A percentile compares a stretch with the other conserved stretches of the same genome.
These are phyloP conservation scores for Tridacna crocea DNA, from an alignment of 2,888 invertebrate genomes.

Conservation along the genomic window DNA sequence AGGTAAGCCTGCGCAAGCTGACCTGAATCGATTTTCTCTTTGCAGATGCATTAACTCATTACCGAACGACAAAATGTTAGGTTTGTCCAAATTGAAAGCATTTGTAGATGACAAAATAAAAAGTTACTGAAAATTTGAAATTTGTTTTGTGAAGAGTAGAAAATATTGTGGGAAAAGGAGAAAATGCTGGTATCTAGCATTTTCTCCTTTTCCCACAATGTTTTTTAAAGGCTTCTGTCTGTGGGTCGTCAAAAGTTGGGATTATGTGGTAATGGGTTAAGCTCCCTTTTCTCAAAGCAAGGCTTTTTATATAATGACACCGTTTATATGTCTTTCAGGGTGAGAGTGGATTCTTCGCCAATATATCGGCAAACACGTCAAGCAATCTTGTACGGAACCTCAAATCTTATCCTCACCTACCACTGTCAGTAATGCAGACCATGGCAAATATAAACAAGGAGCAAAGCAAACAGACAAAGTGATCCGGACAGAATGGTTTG, in stretches of 20 bases:
- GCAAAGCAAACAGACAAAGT: constrained; percentile 7
- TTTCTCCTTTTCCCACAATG: not conserved
- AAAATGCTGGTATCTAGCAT: not conserved
- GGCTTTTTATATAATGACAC: too few relatives aligned
- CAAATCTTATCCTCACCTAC: constrained; percentile 28
- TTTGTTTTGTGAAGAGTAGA: too few relatives aligned
- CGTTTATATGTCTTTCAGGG: too few relatives aligned
- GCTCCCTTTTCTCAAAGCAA: too few relatives aligned
- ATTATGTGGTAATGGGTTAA: not conserved
- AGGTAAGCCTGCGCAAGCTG: too few relatives aligned
- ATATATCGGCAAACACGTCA: not conserved
- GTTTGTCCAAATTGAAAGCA: too few relatives aligned
- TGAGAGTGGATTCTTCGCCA: constrained; percentile 5
- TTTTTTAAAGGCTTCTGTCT: not conserved
- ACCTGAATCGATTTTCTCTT: too few relatives aligned
- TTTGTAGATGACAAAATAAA: too few relatives aligned
- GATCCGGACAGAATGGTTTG: not conserved
- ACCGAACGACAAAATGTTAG: too few relatives aligned
- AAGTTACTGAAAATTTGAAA: too few relatives aligned
- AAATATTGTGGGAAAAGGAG: too few relatives aligned
- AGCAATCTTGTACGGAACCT: constrained; percentile 9
- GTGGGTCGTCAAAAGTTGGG: not conserved
- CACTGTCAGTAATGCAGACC: constrained; percentile 24
- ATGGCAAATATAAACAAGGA: constrained; percentile 30
- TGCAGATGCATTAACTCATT: too few relatives aligned